These are phyloP conservation scores for Brachionus koreanus DNA, from an alignment of 1,140 invertebrate species.

Conservation along the genomic window DNA sequence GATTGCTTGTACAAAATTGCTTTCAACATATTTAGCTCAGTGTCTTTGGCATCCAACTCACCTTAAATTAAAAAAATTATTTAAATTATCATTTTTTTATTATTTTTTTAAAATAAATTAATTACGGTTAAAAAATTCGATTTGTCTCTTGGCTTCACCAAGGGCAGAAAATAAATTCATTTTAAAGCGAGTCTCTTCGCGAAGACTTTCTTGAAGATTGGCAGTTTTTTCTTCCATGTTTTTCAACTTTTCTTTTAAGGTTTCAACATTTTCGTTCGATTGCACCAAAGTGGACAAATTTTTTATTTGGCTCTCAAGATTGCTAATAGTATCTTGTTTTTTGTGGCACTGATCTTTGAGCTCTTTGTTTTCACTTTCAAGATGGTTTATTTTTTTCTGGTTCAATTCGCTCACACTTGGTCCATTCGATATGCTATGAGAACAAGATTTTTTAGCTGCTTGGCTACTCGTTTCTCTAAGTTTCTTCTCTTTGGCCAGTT, in stretches of 20 bases:
- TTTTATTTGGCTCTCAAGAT: conserved; percentile 6
- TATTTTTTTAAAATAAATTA: conserved; percentile 52
- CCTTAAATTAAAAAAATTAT: neutral
- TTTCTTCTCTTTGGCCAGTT: conserved; percentile 68
- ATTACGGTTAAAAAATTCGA: conserved; percentile 86
- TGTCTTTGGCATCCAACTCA: conserved; percentile 39
- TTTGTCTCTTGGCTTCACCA: conserved; percentile 84
- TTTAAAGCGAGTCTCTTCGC: conserved; percentile 89
- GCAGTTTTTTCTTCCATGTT: conserved; percentile 79
- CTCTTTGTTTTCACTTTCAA: conserved; percentile 16
- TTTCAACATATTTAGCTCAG: conserved; percentile 4
- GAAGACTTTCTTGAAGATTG: conserved; percentile 83
- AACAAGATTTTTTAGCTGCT: conserved; percentile 61
- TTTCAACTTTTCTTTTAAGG: conserved; percentile 72
- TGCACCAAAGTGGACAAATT: neutral
- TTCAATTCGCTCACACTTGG: conserved; percentile 46
- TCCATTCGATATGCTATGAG: conserved; percentile 55
- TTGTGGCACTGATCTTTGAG: neutral
- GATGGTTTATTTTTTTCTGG: neutral
- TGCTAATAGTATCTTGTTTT: conserved; percentile 9
- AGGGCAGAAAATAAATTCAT: conserved; percentile 90
- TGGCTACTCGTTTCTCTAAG: conserved; percentile 69
- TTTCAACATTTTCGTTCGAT: conserved; percentile 61
- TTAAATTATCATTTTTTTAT: neutral
- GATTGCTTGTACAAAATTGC: conserved; percentile 13